A percentile compares a stretch with the other conserved stretches of the same genome.
Conservation (phyloP, 2,113 vertebrate species). For the Pteronura brasiliensis region DNA sequence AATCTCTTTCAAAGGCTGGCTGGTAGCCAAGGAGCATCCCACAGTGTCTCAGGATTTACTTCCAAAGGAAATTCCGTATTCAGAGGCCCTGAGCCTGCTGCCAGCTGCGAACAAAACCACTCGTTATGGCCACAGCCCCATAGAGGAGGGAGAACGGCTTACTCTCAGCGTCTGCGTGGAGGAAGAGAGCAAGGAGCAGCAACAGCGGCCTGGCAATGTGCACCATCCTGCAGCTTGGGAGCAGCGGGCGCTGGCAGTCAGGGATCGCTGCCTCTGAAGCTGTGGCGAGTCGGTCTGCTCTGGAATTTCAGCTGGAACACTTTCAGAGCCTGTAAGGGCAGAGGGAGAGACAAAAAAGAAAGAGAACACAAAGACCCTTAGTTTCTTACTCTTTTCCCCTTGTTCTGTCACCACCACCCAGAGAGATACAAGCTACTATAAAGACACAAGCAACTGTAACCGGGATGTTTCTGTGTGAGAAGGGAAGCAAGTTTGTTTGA, state of each 20-base stretch:
- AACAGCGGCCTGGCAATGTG: slow-evolving; percentile 87
- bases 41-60: slow-evolving; percentile 68
- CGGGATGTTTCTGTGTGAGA: not conserved
- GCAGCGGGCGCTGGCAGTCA: slow-evolving; percentile 88
- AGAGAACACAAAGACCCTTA: slow-evolving; percentile 71
- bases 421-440: not conserved
- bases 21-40: slow-evolving; percentile 61
- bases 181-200: slow-evolving; percentile 90
- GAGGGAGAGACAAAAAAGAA: slow-evolving; percentile 61
- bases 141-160: slow-evolving; percentile 79
- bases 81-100: slow-evolving; percentile 47
- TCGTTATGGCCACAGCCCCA: slow-evolving; percentile 44
- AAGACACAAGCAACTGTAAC: not conserved
- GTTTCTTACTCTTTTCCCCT: not conserved
- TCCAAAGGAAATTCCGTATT: slow-evolving; percentile 74
- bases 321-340: slow-evolving; percentile 91
- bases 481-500: not conserved
- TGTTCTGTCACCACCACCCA: not conserved
- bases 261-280: slow-evolving; percentile 89
- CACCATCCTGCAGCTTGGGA: slow-evolving; percentile 93
- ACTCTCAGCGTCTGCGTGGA: slow-evolving; percentile 93
- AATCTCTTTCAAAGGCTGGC: slow-evolving; percentile 69
- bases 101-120: slow-evolving; percentile 76
- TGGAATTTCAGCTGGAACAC: slow-evolving; percentile 90
- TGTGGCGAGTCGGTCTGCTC: slow-evolving; percentile 86